A percentile compares a stretch with the other conserved stretches of the same genome.
Conservation (phyloP, 23 tunicate species). For the Halocynthia aurantium region DNA sequence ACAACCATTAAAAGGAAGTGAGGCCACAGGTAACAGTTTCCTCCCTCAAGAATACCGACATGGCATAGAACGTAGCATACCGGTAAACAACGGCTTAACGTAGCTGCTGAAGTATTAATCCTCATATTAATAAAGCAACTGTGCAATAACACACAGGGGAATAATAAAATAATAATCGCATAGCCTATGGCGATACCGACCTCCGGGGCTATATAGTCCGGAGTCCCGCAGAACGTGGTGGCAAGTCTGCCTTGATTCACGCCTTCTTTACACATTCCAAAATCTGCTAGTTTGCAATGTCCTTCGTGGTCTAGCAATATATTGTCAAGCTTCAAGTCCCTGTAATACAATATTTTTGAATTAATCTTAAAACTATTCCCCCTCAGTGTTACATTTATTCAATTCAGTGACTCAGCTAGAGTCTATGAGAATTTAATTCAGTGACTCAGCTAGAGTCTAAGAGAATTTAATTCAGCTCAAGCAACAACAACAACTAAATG, state of each 20-base stretch:
- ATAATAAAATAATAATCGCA: not conserved
- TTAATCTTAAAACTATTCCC: not conserved
- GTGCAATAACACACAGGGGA: not conserved
- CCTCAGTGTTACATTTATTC: too few relatives aligned
- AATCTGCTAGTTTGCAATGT: conserved; percentile 91
- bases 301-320: conserved; percentile 77
- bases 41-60: too few relatives aligned
- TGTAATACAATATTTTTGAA: conserved; percentile 7
- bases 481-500: too few relatives aligned
- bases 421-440: too few relatives aligned
- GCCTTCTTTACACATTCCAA: conserved; percentile 95
- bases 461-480: too few relatives aligned
- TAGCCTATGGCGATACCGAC: conserved; percentile 16
- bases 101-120: too few relatives aligned
- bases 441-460: too few relatives aligned
- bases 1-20: too few relatives aligned
- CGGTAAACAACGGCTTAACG: too few relatives aligned
- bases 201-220: conserved; percentile 94
- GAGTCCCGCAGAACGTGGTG: conserved; percentile 92
- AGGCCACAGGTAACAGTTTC: too few relatives aligned
- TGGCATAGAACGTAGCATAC: too few relatives aligned
- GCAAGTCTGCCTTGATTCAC: conserved; percentile 83
- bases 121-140: not conserved
- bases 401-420: too few relatives aligned
- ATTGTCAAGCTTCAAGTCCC: conserved; percentile 91